Evolutionary conservation across 2,888 invertebrate genomes (phyloP), one percentile per base, ranked within the genome.

Genomic region (Eupithecia exiguata): DNA sequence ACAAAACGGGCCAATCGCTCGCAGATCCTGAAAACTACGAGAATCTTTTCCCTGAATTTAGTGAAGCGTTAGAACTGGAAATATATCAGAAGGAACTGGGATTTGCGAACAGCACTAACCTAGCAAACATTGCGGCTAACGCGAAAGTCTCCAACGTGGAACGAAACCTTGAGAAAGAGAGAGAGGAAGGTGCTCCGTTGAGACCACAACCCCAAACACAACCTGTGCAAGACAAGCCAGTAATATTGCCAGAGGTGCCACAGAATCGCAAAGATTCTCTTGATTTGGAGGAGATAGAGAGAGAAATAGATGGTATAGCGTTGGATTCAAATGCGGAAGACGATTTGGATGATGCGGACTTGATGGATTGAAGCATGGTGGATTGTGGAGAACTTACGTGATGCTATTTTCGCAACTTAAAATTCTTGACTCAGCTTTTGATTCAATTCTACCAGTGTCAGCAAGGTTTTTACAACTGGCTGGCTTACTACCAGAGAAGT

Each of bases 11-110:
- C 7, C 75, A 65, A n/a, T 65, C 71, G 12, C 75, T 79, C 35
- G 79, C 79, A 5, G 78, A 79, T 35, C 79, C 79, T 9, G 72
- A 69, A 6, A 75, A 76, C 72, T 76, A 76, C 68, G 76, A 76
- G 43, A 76, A 76, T 30, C 73, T 76, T 9, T 76, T 76, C 73
- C 76, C 76, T 0, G 76, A 76, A 46, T 76, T 67, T 69, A 73
- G 71, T 25, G 73, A 73, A 40, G 67, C 73, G 5, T 38, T 73
- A n/a, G 73, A 76, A 16, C 30, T 76, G 38, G 49, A 76, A 46
- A 71, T 53, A 43, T 76, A 76, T 69, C 76, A 76, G 53, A 18
- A 40, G 21, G 73, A 73, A 21, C 35, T 71, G 2, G 73, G 76
- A 6, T 76, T 73, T n/a, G 73, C 76, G 14, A 76, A 73, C 25